Evolutionary conservation across 2,888 invertebrate species (phyloP).

Genomic region (Philonicus albiceps): DNA sequence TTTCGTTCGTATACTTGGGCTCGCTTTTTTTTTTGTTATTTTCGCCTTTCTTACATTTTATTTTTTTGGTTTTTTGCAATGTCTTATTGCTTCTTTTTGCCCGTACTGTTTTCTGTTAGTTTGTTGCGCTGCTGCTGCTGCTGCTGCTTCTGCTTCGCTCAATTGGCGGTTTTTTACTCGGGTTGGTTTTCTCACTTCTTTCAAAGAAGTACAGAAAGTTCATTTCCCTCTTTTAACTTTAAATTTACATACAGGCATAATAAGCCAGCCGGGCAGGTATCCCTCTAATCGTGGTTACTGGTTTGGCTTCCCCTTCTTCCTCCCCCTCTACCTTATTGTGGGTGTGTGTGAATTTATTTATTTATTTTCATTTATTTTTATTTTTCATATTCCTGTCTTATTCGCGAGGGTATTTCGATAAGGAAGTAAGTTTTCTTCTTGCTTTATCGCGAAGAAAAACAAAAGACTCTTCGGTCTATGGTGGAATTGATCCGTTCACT

Average conservation of each 20-base stretch:
- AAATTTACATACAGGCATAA: slow-evolving; percentile 36
- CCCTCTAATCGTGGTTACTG: slow-evolving; percentile 27
- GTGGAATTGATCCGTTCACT: not conserved
- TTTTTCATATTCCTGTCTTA: not conserved
- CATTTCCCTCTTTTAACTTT: slow-evolving; percentile 40
- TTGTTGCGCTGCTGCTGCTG: not conserved
- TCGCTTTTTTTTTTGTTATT: not conserved
- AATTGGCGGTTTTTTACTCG: not conserved
- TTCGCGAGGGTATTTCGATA: slow-evolving; percentile 8
- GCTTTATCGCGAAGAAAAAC: not conserved
- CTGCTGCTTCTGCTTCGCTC: not conserved
- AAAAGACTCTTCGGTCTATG: not conserved
- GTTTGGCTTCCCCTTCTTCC: too few species aligned
- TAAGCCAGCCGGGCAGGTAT: not conserved
- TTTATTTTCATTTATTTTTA: not conserved
- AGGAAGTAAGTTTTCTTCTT: slow-evolving; percentile 26
- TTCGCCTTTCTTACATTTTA: not conserved
- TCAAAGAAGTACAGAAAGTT: slow-evolving; percentile 37
- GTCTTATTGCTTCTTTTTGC: slow-evolving; percentile 17
- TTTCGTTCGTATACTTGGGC: slow-evolving; percentile 28
- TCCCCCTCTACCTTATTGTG: not conserved
- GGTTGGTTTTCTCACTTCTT: slow-evolving; percentile 35
- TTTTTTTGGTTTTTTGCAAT: not conserved
- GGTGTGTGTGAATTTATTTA: slow-evolving; percentile 8
- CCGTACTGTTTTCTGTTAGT: slow-evolving; percentile 11